Evolutionary conservation across 1,140 invertebrate species (phyloP), one percentile per base, ranked within the genome.

Genomic region (Arctopsyche grandis): DNA sequence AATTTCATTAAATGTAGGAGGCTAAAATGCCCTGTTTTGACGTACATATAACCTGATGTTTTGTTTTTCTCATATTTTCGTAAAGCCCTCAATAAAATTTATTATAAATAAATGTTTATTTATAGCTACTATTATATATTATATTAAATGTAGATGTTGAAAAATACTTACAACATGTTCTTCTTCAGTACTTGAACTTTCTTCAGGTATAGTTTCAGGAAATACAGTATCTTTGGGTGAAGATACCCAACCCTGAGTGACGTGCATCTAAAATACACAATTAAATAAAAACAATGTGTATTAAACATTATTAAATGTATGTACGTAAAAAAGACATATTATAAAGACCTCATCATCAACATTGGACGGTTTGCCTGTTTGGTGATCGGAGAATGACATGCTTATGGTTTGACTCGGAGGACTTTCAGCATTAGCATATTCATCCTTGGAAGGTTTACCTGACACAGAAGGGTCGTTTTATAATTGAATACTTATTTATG

Each of bases 181-280:
- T 85, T 97, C 96, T 86, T 96, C 95, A 60, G 94, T 94, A 83
- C 95, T 96, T 3, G 95, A 96, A 84, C 94, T 96, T 86, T 97
- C 96, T 87, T 97, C 95, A 0, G 95, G 95, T 82, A 97, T 97
- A 0, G 95, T 97, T 90, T 97, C 95, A 0, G 95, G 95, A 85
- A 96, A 96, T 58, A 93, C 92, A 4, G 93, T 94, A 79, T 96
- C 95, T 85, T 95, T 96, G 5, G 94, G 94, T 0, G 94, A 95
- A 0, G 94, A 94, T 0, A 95, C 89, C 94, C 94, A 95, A 43
- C 89, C 91, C 89, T 82, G 79, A 82, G 77, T 79, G 73, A 82
- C 58, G 69, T 82, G 79, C 48, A 78, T 70, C 79, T 82, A 78
- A 74, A 44, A 76, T 46, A 1, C 0, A 46, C 9, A 46, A 38